Evolutionary conservation across 2,888 invertebrate species (phyloP), one percentile per base, ranked within the genome.

Genomic region (Volucella inanis): DNA sequence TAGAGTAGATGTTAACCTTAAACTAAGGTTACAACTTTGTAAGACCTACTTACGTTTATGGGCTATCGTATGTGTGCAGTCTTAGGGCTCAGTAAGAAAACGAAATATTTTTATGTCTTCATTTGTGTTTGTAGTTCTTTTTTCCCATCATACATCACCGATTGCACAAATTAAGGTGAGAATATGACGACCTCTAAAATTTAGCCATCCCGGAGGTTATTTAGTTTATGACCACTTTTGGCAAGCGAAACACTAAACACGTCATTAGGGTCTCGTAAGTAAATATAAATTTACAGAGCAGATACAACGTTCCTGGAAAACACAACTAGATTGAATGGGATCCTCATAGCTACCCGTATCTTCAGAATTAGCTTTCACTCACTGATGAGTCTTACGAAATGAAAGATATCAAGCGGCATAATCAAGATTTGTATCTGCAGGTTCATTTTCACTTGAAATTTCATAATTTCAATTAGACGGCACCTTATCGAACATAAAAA

Each of bases 111-210:
- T 77, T 77, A 81, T 65, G 70, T 59, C 71, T 81, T 81, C 59
- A 81, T 71, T 71, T 59, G 70, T 52, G 81, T 43, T 64, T 43
- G 65, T 72, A 78, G 78, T 72, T 72, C 67, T 83, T 78, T 65
- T 67, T 43, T 41, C 82, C 65, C 31, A 71, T 71, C 71, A 47
- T 43, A 18, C 59, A 67, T 62, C 59, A 54, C 70, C 15, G 22
- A 11, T 22, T 0, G 3, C n/a, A 8, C 38, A 4, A 15, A 59
- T 57, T 38, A 38, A 74, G 78, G 83, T 83, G 83, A 68, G 72
- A 83, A 78, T 45, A 68, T 55, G 67, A 55, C 14, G 41, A 31
- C 68, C 47, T 55, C 54, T 78, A 47, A 45, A 39, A 70, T 12
- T 65, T 54, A 77, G 52, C 10, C 31, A 68, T 68, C 31, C 67